These are phyloP conservation scores for Drosophila micromelanica DNA, from an alignment of 1,140 invertebrate genomes.

Conservation along the genomic window DNA sequence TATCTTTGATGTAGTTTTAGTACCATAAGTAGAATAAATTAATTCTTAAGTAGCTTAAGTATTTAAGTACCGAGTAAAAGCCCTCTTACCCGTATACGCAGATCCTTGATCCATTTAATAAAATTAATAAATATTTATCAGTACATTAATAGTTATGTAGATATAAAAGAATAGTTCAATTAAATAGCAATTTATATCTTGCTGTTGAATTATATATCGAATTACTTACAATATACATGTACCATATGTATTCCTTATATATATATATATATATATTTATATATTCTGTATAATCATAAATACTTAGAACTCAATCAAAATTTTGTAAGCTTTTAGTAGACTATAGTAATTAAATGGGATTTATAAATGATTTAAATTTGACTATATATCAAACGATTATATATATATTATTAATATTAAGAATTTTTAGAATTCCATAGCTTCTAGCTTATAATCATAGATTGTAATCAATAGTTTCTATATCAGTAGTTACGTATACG, in stretches of 20 bases:
- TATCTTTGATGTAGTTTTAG: constrained; percentile 33
- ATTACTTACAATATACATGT: background rate
- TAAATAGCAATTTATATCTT: constrained; percentile 3
- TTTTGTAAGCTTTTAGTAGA: constrained; percentile 27
- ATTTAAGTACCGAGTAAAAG: constrained; percentile 18
- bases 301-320: constrained; percentile 25
- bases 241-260: background rate
- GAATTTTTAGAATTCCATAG: constrained; percentile 7
- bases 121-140: constrained; percentile 8
- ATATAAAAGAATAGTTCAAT: constrained; percentile 8
- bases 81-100: constrained; percentile 9
- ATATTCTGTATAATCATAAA: constrained; percentile 14
- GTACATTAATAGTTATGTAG: constrained; percentile 12
- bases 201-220: background rate
- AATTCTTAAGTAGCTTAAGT: constrained; percentile 26
- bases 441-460: constrained; percentile 3
- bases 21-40: constrained; percentile 19
- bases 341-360: constrained; percentile 13
- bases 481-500: constrained; percentile 1
- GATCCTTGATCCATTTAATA: background rate
- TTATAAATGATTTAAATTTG: background rate
- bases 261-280: constrained; percentile 15
- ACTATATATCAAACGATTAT: background rate
- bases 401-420: background rate
- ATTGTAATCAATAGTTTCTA: constrained; percentile 10